phyloP scores from a whole-genome alignment of 2,888 invertebrate genomes.

The Galeruca laticollis region DNA sequence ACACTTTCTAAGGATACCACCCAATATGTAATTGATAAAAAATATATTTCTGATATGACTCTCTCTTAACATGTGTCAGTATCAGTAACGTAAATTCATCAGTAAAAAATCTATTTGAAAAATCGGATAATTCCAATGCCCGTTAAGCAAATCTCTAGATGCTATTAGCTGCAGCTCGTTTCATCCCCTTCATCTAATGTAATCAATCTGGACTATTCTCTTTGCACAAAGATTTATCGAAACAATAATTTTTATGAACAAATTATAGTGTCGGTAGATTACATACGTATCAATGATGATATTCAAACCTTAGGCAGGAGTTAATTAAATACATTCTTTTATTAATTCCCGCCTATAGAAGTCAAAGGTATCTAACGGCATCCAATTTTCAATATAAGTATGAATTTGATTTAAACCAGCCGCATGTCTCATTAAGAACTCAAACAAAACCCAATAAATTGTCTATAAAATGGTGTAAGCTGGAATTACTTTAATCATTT shows the following conservation, averaged over 20 bases:
- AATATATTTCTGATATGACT: too few relatives aligned
- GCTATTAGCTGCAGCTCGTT: too few relatives aligned
- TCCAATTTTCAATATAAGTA: constrained; percentile 60
- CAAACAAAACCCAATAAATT: constrained; percentile 50
- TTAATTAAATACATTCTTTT: neutral
- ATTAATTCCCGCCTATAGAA: constrained; percentile 18
- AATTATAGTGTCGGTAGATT: neutral
- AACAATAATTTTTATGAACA: neutral
- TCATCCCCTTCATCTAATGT: too few relatives aligned
- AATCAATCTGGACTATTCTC: neutral
- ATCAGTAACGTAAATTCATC: too few relatives aligned
- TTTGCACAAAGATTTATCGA: neutral
- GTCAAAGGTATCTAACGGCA: constrained; percentile 60
- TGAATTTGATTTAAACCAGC: constrained; percentile 59
- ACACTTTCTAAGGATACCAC: too few relatives aligned
- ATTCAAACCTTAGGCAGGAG: neutral
- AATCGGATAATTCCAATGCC: too few relatives aligned
- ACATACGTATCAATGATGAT: neutral
- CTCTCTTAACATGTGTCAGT: too few relatives aligned
- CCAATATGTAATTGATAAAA: too few relatives aligned
- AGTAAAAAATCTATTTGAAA: too few relatives aligned
- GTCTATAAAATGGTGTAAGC: constrained; percentile 43
- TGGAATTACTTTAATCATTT: constrained; percentile 46
- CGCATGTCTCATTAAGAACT: constrained; percentile 54
- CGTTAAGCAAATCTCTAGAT: too few relatives aligned